Percentiles rank a stretch among this genome's conserved stretches.
Conservation (phyloP, 2,113 vertebrate species). For the Falco punctatus region DNA sequence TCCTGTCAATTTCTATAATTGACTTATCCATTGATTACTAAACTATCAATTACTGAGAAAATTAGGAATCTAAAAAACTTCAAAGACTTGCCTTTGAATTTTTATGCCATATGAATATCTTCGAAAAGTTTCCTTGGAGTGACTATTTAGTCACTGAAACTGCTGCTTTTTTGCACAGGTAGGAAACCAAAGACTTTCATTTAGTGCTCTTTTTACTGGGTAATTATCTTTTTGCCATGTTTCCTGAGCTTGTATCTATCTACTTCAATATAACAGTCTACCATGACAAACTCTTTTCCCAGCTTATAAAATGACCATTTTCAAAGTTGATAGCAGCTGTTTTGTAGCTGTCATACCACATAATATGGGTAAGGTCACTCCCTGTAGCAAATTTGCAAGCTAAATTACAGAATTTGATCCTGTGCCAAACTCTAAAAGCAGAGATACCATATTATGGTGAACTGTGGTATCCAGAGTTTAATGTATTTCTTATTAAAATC, state of each 20-base stretch:
- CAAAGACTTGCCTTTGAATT: background rate
- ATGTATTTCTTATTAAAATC: slow-evolving; percentile 45
- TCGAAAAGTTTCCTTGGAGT: background rate
- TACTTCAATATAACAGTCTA: background rate
- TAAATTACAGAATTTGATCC: slow-evolving; percentile 1
- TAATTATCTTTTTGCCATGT: background rate
- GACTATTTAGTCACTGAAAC: background rate
- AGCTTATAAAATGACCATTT: slow-evolving; percentile 4
- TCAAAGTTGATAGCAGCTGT: slow-evolving; percentile 2
- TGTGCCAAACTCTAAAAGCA: slow-evolving; percentile 24
- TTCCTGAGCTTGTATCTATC: background rate
- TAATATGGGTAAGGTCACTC: slow-evolving; percentile 2
- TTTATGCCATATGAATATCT: background rate
- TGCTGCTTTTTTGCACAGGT: background rate
- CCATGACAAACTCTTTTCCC: background rate
- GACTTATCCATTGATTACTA: background rate
- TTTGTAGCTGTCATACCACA: slow-evolving; percentile 27
- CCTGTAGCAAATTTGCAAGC: background rate
- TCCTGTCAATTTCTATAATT: background rate
- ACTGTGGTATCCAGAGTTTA: background rate
- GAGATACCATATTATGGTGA: background rate
- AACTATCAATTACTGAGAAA: background rate
- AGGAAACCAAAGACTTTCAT: background rate
- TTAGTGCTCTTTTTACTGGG: background rate
- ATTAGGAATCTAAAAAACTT: background rate